Conservation (phyloP, 1,140 invertebrate genomes). For the Zaprionus inermis region DNA sequence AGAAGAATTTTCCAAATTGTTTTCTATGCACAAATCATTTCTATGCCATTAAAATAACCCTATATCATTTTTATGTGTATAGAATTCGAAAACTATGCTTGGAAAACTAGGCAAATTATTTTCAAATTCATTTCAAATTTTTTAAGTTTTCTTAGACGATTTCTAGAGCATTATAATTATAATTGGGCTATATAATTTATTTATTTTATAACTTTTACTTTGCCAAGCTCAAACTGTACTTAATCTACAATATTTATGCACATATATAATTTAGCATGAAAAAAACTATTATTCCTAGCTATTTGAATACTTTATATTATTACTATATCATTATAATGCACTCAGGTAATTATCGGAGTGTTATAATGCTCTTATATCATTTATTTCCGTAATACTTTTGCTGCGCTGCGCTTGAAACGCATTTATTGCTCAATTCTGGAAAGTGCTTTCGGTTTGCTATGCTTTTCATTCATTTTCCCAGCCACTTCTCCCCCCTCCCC, state of each 20-base stretch:
- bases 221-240: too few species aligned
- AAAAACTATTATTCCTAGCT: too few species aligned
- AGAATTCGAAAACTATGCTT: neutral
- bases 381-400: neutral
- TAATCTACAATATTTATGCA: too few species aligned
- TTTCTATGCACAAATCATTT: neutral
- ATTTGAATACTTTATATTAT: neutral
- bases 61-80: neutral
- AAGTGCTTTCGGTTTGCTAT: neutral
- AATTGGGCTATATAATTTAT: too few species aligned
- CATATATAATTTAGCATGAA: too few species aligned
- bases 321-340: neutral
- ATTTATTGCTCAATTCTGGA: neutral
- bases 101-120: too few species aligned
- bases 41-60: neutral
- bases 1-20: neutral
- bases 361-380: neutral
- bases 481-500: neutral
- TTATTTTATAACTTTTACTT: too few species aligned
- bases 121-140: too few species aligned
- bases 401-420: neutral
- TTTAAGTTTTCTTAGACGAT: too few species aligned
- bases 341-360: neutral
- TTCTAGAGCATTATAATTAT: neutral
- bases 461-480: constrained; percentile 21